Conservation (phyloP, 2,888 invertebrate species). For the Lamellibrachia columna region DNA sequence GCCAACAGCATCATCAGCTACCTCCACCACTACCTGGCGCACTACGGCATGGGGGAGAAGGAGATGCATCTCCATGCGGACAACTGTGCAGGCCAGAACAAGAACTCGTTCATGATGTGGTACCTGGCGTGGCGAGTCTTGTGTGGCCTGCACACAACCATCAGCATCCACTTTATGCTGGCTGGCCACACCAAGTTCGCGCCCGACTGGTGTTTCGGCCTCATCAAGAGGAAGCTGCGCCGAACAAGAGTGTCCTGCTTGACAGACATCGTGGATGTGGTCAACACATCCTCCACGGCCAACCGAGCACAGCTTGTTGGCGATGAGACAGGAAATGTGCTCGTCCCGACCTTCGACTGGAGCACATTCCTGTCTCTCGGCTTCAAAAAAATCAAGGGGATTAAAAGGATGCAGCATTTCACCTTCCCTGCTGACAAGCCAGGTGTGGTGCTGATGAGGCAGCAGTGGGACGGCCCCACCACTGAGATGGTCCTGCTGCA, state of each 20-base stretch:
- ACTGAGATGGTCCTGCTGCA: too few species aligned
- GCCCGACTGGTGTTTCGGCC: too few species aligned
- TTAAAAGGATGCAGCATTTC: too few species aligned
- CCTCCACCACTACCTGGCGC: too few species aligned
- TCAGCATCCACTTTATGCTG: too few species aligned
- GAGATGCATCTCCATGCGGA: constrained; percentile 37
- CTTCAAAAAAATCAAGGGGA: too few species aligned
- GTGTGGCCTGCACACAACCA: background rate
- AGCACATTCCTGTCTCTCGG: too few species aligned
- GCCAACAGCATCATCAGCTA: too few species aligned
- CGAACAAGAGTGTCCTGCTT: constrained; percentile 21
- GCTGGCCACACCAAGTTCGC: too few species aligned
- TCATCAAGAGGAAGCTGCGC: background rate
- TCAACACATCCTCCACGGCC: background rate
- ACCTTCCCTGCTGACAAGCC: too few species aligned
- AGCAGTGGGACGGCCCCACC: background rate
- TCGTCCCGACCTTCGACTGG: too few species aligned
- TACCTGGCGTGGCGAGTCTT: constrained; percentile 36
- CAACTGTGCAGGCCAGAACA: constrained; percentile 46
- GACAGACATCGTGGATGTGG: background rate
- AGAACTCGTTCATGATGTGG: constrained; percentile 39
- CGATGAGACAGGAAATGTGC: background rate
- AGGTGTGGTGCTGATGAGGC: too few species aligned
- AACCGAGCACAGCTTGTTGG: constrained; percentile 23
- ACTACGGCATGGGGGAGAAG: constrained; percentile 20